Evolutionary conservation across 2,797 vertebrate species (phyloP).

Genomic region (Taeniopygia guttata): DNA sequence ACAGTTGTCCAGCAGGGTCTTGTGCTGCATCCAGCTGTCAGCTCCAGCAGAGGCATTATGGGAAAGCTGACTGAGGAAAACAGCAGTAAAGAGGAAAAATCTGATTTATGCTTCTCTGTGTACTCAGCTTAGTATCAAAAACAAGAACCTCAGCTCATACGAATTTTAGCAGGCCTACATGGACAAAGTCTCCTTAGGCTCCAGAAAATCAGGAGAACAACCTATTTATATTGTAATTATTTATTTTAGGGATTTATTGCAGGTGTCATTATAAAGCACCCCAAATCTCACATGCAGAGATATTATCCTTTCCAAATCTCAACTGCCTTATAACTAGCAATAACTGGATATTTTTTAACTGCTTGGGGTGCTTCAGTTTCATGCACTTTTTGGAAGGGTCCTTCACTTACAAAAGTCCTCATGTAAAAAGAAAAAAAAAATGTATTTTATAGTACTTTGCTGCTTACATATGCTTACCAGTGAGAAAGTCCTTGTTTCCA

Average conservation of each 20-base stretch:
- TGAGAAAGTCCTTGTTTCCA: neutral
- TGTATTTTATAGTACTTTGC: neutral
- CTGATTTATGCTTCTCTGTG: conserved; percentile 32
- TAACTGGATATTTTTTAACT: neutral
- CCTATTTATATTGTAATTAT: neutral
- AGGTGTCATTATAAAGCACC: neutral
- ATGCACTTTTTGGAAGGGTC: neutral
- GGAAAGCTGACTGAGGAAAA: conserved; percentile 56
- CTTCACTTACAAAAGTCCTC: neutral
- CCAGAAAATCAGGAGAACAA: neutral
- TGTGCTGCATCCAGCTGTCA: conserved; percentile 64
- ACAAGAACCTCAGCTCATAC: neutral
- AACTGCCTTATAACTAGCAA: neutral
- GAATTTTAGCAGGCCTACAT: neutral
- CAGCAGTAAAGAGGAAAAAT: conserved; percentile 8
- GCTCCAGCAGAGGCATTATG: conserved; percentile 37
- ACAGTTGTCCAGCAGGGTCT: conserved; percentile 77
- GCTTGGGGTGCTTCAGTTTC: neutral
- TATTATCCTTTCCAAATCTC: neutral
- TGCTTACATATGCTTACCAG: neutral
- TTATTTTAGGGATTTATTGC: neutral
- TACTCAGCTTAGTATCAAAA: neutral
- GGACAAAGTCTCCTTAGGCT: neutral
- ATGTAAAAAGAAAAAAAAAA: neutral
- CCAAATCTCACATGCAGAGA: neutral